Evolutionary conservation across 1,140 invertebrate genomes (phyloP), one percentile per base, ranked within the genome.

Genomic region (Rhagoletis zephyria): DNA sequence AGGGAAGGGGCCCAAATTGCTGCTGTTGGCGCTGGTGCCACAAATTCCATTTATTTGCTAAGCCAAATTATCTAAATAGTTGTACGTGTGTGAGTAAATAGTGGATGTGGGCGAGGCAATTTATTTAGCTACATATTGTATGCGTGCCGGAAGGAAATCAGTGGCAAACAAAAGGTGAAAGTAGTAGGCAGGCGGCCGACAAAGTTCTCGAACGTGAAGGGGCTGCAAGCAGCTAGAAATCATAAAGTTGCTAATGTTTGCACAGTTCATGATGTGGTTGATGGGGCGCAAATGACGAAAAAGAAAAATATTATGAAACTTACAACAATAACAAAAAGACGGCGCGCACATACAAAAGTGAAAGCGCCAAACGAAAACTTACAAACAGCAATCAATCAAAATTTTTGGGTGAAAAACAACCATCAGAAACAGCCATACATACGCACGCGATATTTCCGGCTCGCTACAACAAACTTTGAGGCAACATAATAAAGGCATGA

Each of bases 301-400:
- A 67, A 10, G 9, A 67, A 67, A 40, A n/a, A 67, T 10, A 74
- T 74, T 48, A 74, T 48, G 40, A 74, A 74, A 74, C 45, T 74
- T 42, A 42, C 42, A 74, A 42, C 67, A 70, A 70, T 30, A 30
- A 30, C 30, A 30, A 30, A 30, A 30, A 30, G 0, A 30, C 40
- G 4, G 42, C 65, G 14, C 10, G 40, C 12, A 3, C 12, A 12
- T 4, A 63, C 5, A 14, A 4, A 7, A 63, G 51, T 14, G 30
- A 14, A 42, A 70, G 40, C 30, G 30, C 30, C 30, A 77, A 19
- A 40, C 4, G 16, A 77, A 81, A 81, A 56, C n/a, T 56, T 81
- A 81, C 48, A 19, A 81, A 51, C 48, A 51, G 48, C 48, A 81
- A 81, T 81, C 74, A 81, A 81, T 81, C 74, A 81, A 30, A 81